A percentile compares a stretch with the other conserved stretches of the same genome.
phyloP scores from a whole-genome alignment of 2,888 invertebrate species.

The Ophioninae sp. region DNA sequence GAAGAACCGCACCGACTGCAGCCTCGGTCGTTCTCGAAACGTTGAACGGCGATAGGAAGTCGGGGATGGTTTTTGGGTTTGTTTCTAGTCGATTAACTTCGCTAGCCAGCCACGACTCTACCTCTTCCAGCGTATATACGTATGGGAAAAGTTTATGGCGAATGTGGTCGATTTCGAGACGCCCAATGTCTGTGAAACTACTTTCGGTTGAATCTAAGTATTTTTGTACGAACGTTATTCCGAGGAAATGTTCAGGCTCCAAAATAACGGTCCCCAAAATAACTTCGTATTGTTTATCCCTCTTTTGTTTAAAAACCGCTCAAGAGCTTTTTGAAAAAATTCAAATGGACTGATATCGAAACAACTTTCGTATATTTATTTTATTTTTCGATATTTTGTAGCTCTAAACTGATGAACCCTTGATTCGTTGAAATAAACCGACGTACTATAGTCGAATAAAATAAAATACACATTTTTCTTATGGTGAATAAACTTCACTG shows the following conservation, averaged over 20 bases:
- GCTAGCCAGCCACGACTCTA: conserved; percentile 48
- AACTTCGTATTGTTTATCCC: not conserved
- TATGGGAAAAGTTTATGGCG: not conserved
- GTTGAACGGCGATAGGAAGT: conserved; percentile 16
- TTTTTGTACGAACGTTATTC: not conserved
- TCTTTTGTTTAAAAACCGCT: not conserved
- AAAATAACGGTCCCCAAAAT: not conserved
- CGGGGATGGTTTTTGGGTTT: conserved; percentile 73
- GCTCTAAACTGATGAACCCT: too few relatives aligned
- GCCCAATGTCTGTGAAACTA: not conserved
- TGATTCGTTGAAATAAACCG: too few relatives aligned
- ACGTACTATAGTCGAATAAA: too few relatives aligned
- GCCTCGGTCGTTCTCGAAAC: conserved; percentile 36
- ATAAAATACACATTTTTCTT: too few relatives aligned
- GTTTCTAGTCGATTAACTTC: conserved; percentile 76
- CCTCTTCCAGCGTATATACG: conserved; percentile 22
- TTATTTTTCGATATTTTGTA: too few relatives aligned
- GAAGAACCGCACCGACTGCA: conserved; percentile 30
- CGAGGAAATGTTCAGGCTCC: not conserved
- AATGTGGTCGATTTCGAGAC: not conserved
- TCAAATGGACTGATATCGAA: not conserved
- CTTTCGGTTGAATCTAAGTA: not conserved
- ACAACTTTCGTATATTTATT: not conserved
- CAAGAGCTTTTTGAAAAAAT: not conserved
- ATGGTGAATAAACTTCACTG: too few relatives aligned